Evolutionary conservation across 1,140 invertebrate genomes (phyloP), one percentile per base, ranked within the genome.

Genomic region (Pseudomyrmex concolor): DNA sequence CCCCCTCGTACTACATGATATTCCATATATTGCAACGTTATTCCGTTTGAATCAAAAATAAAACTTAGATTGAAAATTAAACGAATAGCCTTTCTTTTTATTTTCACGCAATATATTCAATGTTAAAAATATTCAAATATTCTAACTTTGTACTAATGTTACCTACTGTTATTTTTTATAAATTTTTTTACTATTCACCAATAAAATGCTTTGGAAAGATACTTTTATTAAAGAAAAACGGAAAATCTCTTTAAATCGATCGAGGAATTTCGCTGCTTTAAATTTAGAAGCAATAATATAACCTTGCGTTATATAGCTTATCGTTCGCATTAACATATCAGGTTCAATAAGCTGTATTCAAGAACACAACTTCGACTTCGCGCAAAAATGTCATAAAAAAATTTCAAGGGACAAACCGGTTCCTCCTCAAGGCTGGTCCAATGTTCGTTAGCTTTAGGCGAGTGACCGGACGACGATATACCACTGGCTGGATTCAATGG

Each of bases 381-480:
- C 12, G 84, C 0, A 74, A 77, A 77, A 71, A 54, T 80, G 10
- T 62, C 2, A 50, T 62, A 45, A 15, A 34, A 25, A 34, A 63
- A 89, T 80, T 15, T 2, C 64, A 68, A 50, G 54, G 34, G 2
- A 90, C 91, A 93, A 92, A 97, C 97, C 72, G 96, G 96, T 94
- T 97, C 96, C 90, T 97, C 97, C 91, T 98, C 97, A 43, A 98
- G 94, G 91, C 96, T 97, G 34, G 96, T 97, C 97, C 97, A 98
- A 89, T 98, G 97, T 91, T 97, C 97, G 81, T 95, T 95, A 15
- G 95, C 94, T 92, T 96, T 96, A n/a, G 96, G 93, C 5, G 95
- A 94, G 85, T 92, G 93, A 5, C 94, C 93, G 72, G 95, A 95
- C 70, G 95, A 95, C 2, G 95, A 94, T 17, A 94, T 94, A 86